Base-by-base conservation (phyloP, 2,888 invertebrate genomes). In the Sipunculus nudus region DNA sequence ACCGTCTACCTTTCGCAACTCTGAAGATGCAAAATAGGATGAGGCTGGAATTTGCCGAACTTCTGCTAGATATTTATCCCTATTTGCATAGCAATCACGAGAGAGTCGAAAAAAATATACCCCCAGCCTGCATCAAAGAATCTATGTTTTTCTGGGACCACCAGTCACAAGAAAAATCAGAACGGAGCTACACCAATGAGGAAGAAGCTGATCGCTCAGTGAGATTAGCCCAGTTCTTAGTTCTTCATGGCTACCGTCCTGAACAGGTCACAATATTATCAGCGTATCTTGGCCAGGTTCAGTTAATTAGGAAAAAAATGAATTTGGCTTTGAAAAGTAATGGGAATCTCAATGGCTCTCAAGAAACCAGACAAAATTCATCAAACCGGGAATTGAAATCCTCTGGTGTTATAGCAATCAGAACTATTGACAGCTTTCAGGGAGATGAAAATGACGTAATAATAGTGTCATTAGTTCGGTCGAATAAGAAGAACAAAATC, bases 381-480 rank as follows among this genome's bases (percentile, higher is more conserved):
- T n/a, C n/a, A n/a, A n/a, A n/a, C n/a, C n/a, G n/a, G n/a, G n/a
- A n/a, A n/a, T n/a, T n/a, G n/a, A n/a, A n/a, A n/a, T n/a, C n/a
- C n/a, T n/a, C n/a, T n/a, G n/a, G n/a, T n/a, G n/a, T n/a, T n/a
- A 38, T 65, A 16, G n/a, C 21, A 19, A 32, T 64, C 8, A 46
- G 68, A 10, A 70, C 70, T 1, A 68, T 77, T 19, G 76, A 76
- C 56, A 68, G 65, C 38, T 76, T 61, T 56, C 76, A 76, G 55
- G 76, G 76, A 0, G 75, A 77, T 60, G 76, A 76, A 46, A 75
- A 73, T 59, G 76, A 76, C 35, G 70, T 76, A 25, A 61, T 76
- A 19, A 50, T 77, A 3, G 49, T 76, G 28, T 76, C 76, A n/a
- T 67, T 77, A 41, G 75, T 77, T 1, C 59, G 76, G 40, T 70